These are phyloP conservation scores for Struthio camelus DNA, from an alignment of 2,113 vertebrate species.

Conservation along the genomic window DNA sequence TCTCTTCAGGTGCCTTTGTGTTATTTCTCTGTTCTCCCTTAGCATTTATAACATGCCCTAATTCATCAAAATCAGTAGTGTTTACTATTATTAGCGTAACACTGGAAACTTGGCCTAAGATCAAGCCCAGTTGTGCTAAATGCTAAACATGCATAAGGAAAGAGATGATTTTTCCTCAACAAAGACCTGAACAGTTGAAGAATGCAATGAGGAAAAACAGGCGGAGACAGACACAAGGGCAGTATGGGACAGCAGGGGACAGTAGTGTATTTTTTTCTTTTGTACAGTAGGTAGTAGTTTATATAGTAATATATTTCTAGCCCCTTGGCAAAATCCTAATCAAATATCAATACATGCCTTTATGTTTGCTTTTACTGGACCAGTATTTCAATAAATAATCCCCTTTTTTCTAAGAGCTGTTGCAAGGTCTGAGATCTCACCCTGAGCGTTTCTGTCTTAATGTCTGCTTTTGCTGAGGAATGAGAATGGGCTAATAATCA, in stretches of 20 bases:
- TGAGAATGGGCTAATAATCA: conserved; percentile 26
- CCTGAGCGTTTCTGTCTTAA: not conserved
- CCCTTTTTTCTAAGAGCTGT: not conserved
- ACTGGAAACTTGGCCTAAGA: not conserved
- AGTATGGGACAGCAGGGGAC: not conserved
- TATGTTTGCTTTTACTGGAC: not conserved
- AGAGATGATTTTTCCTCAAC: not conserved
- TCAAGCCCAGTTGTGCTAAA: not conserved
- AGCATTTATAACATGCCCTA: not conserved
- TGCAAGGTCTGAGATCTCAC: not conserved
- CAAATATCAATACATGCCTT: conserved; percentile 18
- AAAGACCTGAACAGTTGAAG: not conserved
- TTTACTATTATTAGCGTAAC: not conserved
- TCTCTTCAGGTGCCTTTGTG: not conserved
- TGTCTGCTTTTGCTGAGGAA: not conserved
- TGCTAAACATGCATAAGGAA: not conserved
- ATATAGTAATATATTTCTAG: not conserved
- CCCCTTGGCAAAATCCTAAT: not conserved
- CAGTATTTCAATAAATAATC: not conserved
- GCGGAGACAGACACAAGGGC: not conserved
- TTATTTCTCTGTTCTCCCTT: not conserved
- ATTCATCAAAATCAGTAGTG: not conserved
- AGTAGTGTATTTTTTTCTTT: not conserved
- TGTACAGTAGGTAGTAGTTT: not conserved
- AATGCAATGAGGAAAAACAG: not conserved